Evolutionary conservation across 2,888 invertebrate genomes (phyloP), one percentile per base, ranked within the genome.

Genomic region (Drosophila austrosaltans): DNA sequence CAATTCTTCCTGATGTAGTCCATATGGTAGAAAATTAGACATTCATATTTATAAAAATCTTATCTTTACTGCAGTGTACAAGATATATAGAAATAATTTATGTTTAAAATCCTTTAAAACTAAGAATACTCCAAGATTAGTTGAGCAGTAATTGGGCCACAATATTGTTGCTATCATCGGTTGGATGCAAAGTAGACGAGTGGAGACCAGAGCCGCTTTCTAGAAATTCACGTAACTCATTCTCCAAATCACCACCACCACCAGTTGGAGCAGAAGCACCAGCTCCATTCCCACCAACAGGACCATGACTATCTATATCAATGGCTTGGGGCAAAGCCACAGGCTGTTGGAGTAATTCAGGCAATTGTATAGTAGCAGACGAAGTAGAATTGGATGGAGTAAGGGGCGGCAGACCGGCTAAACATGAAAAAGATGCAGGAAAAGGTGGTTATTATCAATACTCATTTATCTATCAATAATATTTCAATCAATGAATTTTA

Each of bases 201-300:
- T 90, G 82, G 69, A 92, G 92, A 89, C 80, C 93, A 28, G 94
- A 94, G 80, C 95, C 95, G 89, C 94, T 95, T 90, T 95, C 95
- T 28, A 95, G 92, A 90, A 95, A 95, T 90, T 95, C 95, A n/a
- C 95, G 93, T 54, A 95, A 89, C 81, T 95, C 95, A 12, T 94
- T 94, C 90, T 95, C 95, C 78, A 95, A 92, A 92, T 95, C 95
- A 3, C 91, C 93, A 3, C 91, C 93, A 7, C 88, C 87, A 10
- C 69, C 65, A 1, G 58, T 68, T 8, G 48, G 25, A 25, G 25
- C 48, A 25, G 48, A 25, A 25, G 4, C 48, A 48, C 36, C 22
- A 22, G 57, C 36, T 36, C 56, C 56, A 56, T 20, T 36, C 5
- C 32, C 56, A 22, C 36, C 36, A 22, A 22, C 22, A 28, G 53